Evolutionary conservation across 1,140 invertebrate species (phyloP).

Genomic region (Drosophila pseudoananassae): DNA sequence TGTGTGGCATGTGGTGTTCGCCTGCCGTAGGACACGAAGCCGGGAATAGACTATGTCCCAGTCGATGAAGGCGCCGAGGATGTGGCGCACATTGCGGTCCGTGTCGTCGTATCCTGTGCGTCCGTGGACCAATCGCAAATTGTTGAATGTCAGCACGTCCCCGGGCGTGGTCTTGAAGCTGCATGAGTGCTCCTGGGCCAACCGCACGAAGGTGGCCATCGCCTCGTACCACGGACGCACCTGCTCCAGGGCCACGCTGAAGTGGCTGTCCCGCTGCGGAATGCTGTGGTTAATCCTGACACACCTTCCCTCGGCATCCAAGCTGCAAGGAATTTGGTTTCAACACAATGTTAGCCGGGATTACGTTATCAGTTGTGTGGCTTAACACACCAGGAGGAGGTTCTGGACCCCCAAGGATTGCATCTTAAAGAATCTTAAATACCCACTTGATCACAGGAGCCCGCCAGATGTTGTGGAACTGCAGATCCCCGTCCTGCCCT

Average conservation of each 20-base stretch:
- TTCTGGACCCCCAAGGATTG: not conserved
- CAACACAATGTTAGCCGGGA: not conserved
- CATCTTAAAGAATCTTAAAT: not conserved
- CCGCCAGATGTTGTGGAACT: constrained; percentile 87
- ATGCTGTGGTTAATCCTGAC: constrained; percentile 87
- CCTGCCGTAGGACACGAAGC: constrained; percentile 83
- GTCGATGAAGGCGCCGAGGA: constrained; percentile 89
- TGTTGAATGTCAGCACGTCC: constrained; percentile 89
- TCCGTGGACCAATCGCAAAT: constrained; percentile 88
- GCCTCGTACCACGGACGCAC: constrained; percentile 88
- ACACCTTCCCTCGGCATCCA: constrained; percentile 85
- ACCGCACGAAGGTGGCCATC: constrained; percentile 85
- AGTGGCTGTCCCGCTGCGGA: constrained; percentile 88
- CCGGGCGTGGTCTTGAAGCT: constrained; percentile 87
- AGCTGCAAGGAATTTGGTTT: constrained; percentile 59
- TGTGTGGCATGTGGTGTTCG: not conserved
- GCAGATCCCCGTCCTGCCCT: constrained; percentile 85
- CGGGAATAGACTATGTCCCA: constrained; percentile 90
- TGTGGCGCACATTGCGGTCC: constrained; percentile 86
- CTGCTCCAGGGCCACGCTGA: constrained; percentile 86
- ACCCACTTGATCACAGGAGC: constrained; percentile 87
- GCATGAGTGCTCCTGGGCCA: constrained; percentile 85
- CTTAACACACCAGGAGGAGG: not conserved
- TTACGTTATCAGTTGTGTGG: constrained; percentile 1
- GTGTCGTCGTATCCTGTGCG: constrained; percentile 87